These are phyloP conservation scores for Ptychodera flava DNA, from an alignment of 35 echinoderm and acorn worm species.

Conservation along the genomic window DNA sequence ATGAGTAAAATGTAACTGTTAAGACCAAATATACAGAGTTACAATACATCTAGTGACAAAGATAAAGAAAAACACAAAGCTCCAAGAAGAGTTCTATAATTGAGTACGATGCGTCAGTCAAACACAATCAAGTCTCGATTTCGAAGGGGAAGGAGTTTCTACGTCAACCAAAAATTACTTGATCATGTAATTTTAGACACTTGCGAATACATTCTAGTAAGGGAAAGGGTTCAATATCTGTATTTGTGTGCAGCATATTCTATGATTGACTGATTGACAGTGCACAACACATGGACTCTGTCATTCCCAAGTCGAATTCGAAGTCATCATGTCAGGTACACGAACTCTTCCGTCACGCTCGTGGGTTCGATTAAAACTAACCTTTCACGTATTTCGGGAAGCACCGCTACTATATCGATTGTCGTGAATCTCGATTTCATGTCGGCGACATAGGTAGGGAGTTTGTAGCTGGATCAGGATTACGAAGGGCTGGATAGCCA, in stretches of 20 bases:
- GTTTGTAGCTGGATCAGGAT: too few species aligned
- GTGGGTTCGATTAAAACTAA: too few species aligned
- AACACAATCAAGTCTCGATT: background rate
- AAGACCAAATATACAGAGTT: background rate
- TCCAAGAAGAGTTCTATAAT: background rate
- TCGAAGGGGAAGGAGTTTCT: background rate
- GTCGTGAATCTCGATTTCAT: slow-evolving; percentile 90
- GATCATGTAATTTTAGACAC: background rate
- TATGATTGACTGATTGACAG: too few species aligned
- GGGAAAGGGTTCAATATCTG: too few species aligned
- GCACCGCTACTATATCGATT: slow-evolving; percentile 59
- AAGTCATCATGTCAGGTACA: too few species aligned
- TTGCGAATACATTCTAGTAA: too few species aligned
- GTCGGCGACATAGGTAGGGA: too few species aligned
- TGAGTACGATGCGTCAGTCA: background rate
- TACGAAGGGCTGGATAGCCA: too few species aligned
- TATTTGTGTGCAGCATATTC: too few species aligned
- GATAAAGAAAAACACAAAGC: background rate
- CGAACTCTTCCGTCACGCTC: too few species aligned
- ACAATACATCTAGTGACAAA: background rate
- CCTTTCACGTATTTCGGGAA: slow-evolving; percentile 62
- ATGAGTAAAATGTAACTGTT: slow-evolving; percentile 18
- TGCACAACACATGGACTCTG: too few species aligned
- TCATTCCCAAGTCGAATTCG: too few species aligned
- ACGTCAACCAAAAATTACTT: background rate